A percentile compares a stretch with the other conserved stretches of the same genome.
phyloP scores from a whole-genome alignment of 2,888 invertebrate genomes.

The Drosophila rellima region DNA sequence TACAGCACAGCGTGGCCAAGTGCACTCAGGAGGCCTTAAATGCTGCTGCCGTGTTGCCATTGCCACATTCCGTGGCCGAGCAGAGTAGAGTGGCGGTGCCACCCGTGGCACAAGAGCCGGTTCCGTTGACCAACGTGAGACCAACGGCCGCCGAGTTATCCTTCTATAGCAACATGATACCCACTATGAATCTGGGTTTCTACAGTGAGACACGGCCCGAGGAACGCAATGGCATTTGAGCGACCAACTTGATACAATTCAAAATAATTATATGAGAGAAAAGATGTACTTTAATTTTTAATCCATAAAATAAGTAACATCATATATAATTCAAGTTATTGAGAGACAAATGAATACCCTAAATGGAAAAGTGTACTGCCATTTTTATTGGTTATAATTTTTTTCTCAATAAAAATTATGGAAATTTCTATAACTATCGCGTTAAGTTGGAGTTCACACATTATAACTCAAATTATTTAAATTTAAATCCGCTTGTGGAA shows the following conservation, averaged over 20 bases:
- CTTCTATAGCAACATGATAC: conserved; percentile 83
- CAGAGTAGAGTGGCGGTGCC: conserved; percentile 16
- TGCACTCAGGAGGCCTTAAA: conserved; percentile 68
- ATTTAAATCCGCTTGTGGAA: too few relatives aligned
- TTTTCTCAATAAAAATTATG: too few relatives aligned
- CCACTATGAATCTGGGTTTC: conserved; percentile 84
- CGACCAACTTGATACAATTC: background rate
- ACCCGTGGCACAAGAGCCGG: conserved; percentile 24
- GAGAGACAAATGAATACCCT: too few relatives aligned
- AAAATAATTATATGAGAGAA: background rate
- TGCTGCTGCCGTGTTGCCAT: conserved; percentile 39
- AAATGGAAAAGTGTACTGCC: too few relatives aligned
- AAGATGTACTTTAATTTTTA: background rate
- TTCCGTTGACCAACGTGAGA: conserved; percentile 43
- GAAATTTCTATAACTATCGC: too few relatives aligned
- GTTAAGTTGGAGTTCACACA: too few relatives aligned
- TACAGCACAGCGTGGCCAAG: conserved; percentile 79
- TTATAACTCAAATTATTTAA: too few relatives aligned
- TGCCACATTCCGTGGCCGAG: conserved; percentile 15
- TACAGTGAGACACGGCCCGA: conserved; percentile 85
- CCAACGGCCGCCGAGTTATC: conserved; percentile 76
- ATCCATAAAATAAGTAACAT: background rate
- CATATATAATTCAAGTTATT: too few relatives aligned
- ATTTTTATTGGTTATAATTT: too few relatives aligned
- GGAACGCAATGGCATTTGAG: conserved; percentile 66